Base-by-base conservation (phyloP, 2,113 vertebrate genomes). In the Chrysemys picta region DNA sequence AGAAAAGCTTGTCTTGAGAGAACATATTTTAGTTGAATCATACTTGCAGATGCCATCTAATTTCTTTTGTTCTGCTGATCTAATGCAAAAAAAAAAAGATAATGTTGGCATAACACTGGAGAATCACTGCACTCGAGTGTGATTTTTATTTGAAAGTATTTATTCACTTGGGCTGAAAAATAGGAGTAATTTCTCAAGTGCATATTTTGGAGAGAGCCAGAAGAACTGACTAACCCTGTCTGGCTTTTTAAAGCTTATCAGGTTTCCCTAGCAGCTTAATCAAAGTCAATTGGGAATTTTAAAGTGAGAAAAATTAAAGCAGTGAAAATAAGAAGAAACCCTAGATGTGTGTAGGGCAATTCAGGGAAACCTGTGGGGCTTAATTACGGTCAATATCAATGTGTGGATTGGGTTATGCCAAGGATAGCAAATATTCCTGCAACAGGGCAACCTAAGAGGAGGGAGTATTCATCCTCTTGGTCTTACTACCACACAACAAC, bases 321-420 rank as follows among this genome's bases (percentile, higher is more conserved):
- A 80, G 6, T 22, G 52, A 84, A 27, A 84, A 89, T n/a, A 72
- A 52, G 65, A 85, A 53, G 45, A 84, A 91, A 88, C 49, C 1
- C 42, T 54, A 35, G 4, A 78, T 5, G 13, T 80, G 57, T 49
- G 65, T 22, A 80, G 22, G 22, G 5, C 11, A 87, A 62, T 11
- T 53, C 1, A 2, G n/a, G n/a, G 53, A 53, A 84, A 93, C 22
- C 35, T 13, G 49, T 42, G n/a, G 65, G n/a, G 38, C 38, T n/a
- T 85, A 45, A 0, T 65, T 45, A 5, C 0, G 0, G 56, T 38
- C 35, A 81, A 78, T 50, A 35, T 22, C 13, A 7, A 42, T 12
- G 25, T 84, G 3, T 0, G 9, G 31, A 21, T 29, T 78, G 6
- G 22, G 38, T 78, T 85, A 4, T 19, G 62, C 7, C 17, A 45